phyloP scores from a whole-genome alignment of 2,797 vertebrate genomes.

The Melopsittacus undulatus region DNA sequence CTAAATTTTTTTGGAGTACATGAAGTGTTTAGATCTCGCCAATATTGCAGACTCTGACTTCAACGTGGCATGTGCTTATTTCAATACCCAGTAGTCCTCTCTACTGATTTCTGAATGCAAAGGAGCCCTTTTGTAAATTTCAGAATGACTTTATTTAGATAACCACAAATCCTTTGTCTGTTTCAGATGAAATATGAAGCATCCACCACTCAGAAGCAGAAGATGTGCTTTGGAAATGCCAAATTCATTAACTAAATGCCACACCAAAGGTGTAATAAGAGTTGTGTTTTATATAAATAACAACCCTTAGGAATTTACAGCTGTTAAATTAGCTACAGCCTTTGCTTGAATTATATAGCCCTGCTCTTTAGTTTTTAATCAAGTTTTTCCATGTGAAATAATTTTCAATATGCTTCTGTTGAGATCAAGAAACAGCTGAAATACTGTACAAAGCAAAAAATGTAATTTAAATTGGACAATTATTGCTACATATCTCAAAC shows the following conservation, averaged over 20 bases:
- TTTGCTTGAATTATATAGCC: slow-evolving; percentile 37
- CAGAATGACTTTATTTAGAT: background rate
- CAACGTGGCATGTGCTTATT: background rate
- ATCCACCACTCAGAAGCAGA: background rate
- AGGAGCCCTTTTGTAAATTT: background rate
- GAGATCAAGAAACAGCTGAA: background rate
- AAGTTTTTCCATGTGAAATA: slow-evolving; percentile 20
- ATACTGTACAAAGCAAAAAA: background rate
- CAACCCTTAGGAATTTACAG: slow-evolving; percentile 15
- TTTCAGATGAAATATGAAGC: background rate
- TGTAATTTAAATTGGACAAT: background rate
- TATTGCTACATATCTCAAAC: background rate
- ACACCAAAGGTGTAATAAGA: slow-evolving; percentile 30
- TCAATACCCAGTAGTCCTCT: background rate
- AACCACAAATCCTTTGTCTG: background rate
- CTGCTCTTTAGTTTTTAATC: slow-evolving; percentile 38
- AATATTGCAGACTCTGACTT: background rate
- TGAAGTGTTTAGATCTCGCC: background rate
- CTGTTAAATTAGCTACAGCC: slow-evolving; percentile 45
- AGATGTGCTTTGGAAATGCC: slow-evolving; percentile 27
- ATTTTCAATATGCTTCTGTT: slow-evolving; percentile 26
- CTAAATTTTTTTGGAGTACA: background rate
- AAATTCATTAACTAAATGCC: slow-evolving; percentile 53
- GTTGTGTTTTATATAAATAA: slow-evolving; percentile 30
- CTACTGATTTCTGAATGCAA: background rate